Evolutionary conservation across 2,113 vertebrate species (phyloP).

Genomic region (Sphyrna mokarran): DNA sequence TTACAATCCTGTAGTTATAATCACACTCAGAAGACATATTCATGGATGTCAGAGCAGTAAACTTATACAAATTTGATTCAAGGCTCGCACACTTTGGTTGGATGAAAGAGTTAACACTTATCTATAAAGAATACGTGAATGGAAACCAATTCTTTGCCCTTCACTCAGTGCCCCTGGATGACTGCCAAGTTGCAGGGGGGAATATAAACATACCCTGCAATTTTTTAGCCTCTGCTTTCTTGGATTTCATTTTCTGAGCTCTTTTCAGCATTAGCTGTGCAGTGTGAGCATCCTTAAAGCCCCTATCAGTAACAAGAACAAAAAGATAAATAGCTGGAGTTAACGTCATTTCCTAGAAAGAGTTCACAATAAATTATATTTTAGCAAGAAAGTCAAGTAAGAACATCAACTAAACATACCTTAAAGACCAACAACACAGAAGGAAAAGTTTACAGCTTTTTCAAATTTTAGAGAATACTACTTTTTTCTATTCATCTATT

Average conservation of each 20-base stretch:
- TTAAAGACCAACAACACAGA: not conserved
- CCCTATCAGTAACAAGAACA: constrained; percentile 61
- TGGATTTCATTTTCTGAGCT: constrained; percentile 79
- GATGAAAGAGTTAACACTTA: constrained; percentile 16
- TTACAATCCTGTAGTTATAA: not conserved
- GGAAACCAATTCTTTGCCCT: not conserved
- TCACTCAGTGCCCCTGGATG: not conserved
- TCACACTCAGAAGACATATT: not conserved
- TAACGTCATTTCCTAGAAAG: not conserved
- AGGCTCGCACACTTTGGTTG: not conserved
- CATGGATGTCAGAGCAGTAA: not conserved
- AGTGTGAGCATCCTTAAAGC: constrained; percentile 73
- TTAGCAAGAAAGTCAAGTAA: not conserved
- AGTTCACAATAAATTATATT: not conserved
- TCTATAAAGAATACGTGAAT: not conserved
- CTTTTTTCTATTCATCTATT: not conserved
- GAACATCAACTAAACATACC: not conserved
- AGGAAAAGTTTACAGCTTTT: not conserved
- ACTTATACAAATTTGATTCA: not conserved
- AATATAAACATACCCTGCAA: constrained; percentile 58
- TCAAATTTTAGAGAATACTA: not conserved
- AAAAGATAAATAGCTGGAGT: not conserved
- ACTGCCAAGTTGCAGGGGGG: constrained; percentile 21
- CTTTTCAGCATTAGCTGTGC: constrained; percentile 82
- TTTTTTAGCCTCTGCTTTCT: constrained; percentile 57